Percentiles rank a stretch among this genome's conserved stretches.
These are phyloP conservation scores for Drosophila chauvacae DNA, from an alignment of 1,140 invertebrate genomes.

Conservation along the genomic window DNA sequence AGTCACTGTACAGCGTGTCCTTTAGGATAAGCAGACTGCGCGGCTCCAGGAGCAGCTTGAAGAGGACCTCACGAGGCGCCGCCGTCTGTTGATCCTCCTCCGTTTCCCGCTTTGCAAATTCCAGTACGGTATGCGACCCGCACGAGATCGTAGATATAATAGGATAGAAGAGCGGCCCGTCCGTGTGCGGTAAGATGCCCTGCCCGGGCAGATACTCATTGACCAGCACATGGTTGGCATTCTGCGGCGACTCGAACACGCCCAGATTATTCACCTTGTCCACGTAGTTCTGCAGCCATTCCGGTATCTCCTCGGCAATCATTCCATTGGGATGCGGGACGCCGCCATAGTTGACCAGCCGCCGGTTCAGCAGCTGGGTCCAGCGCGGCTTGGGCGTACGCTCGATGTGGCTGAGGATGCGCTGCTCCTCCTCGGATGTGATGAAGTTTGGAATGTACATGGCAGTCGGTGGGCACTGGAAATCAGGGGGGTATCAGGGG, in stretches of 20 bases:
- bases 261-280: constrained; percentile 90
- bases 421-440: constrained; percentile 91
- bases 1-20: constrained; percentile 92
- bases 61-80: constrained; percentile 69
- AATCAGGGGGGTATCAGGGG: neutral
- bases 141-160: constrained; percentile 96
- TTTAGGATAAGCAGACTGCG: constrained; percentile 94
- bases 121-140: constrained; percentile 94
- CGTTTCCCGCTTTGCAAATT: constrained; percentile 86
- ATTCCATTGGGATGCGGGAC: constrained; percentile 96
- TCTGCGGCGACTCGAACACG: constrained; percentile 90
- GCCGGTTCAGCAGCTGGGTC: constrained; percentile 95
- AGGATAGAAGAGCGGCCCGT: constrained; percentile 97
- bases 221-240: constrained; percentile 97
- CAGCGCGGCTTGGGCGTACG: constrained; percentile 96
- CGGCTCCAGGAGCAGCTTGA: constrained; percentile 92
- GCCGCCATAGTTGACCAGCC: constrained; percentile 98
- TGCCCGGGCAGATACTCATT: constrained; percentile 98
- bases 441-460: constrained; percentile 98
- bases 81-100: neutral
- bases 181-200: constrained; percentile 97
- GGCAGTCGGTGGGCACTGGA: constrained; percentile 89
- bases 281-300: constrained; percentile 91
- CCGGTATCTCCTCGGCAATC: constrained; percentile 95
- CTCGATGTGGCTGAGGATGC: constrained; percentile 90